Base-by-base conservation (phyloP, 1,140 invertebrate species). In the Metopolophium dirhodum region DNA sequence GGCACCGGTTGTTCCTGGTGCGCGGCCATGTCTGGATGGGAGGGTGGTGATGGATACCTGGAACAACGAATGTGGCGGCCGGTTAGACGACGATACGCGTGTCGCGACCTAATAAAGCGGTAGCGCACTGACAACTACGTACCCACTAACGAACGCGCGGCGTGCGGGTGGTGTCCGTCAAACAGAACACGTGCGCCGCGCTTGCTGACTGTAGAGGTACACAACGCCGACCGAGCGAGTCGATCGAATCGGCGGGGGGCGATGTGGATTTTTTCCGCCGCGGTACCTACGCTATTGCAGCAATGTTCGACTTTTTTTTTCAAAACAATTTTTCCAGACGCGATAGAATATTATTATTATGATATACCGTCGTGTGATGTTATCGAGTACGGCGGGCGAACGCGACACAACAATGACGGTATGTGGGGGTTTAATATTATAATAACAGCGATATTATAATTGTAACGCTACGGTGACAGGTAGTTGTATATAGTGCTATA, bases 121-220 rank as follows among this genome's bases (percentile, higher is more conserved):
- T 45, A 85, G 37, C 26, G 85, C 45, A 20, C 85, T 1, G 57
- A 23, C 57, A 68, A 61, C 57, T 47, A 35, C 86, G 86, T 49
- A n/a, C 87, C 47, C 47, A 88, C 35, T 7, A 1, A 49, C 37
- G 54, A 7, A 26, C 89, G 37, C 49, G 37, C n/a, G 22, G 88
- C 87, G 35, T 51, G 87, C 35, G 23, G n/a, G 9, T 57, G 54
- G 14, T 68, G 30, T 22, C 54, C 35, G 49, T n/a, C 87, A 35
- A 11, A n/a, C 68, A 37, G 57, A 61, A 90, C 88, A 90, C 88
- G 88, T 90, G 88, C 51, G 88, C 30, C 61, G 61, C 30, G 30
- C 30, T 77, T n/a, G 30, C 22, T n/a, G 61, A 4, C 14, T 14
- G 61, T 6, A 77, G 61, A 77, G 61, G 61, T n/a, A 77, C 61